These are phyloP conservation scores for Gallinago stenura DNA, from an alignment of 2,797 vertebrate genomes.

Conservation along the genomic window DNA sequence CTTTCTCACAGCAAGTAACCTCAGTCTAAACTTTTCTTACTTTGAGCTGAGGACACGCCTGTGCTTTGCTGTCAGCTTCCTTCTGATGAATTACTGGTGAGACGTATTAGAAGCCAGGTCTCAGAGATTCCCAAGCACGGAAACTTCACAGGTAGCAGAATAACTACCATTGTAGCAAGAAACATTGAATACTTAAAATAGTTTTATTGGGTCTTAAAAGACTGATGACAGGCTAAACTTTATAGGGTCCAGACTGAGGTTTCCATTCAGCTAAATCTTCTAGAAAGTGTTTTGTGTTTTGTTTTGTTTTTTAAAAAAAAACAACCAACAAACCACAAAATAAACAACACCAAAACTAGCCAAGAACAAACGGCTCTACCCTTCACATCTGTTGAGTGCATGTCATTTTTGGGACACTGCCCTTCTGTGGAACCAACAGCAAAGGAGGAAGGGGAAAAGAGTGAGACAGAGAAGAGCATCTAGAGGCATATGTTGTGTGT, in stretches of 20 bases:
- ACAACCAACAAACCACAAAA: no score
- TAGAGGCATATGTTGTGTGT: not conserved
- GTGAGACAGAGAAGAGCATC: not conserved
- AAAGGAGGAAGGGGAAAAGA: not conserved
- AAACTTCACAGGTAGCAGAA: not conserved
- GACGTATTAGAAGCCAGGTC: not conserved
- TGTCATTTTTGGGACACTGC: not conserved
- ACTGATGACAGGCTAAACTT: not conserved
- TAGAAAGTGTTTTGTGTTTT: not conserved
- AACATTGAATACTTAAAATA: not conserved
- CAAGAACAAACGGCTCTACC: not conserved
- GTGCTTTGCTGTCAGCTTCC: not conserved
- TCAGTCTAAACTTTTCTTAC: not conserved
- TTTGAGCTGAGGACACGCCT: not conserved
- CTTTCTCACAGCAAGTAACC: not conserved
- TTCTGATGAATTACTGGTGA: not conserved
- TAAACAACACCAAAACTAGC: not conserved
- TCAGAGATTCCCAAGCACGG: not conserved
- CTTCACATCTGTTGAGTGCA: not conserved
- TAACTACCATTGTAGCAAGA: not conserved
- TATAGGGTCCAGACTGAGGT: not conserved
- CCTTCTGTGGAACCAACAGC: not conserved
- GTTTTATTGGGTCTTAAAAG: not conserved
- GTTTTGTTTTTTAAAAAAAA: not conserved
- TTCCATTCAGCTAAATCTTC: not conserved